Conservation (phyloP, 92 coral and sea anemone species). For the Heteractis magnifica region DNA sequence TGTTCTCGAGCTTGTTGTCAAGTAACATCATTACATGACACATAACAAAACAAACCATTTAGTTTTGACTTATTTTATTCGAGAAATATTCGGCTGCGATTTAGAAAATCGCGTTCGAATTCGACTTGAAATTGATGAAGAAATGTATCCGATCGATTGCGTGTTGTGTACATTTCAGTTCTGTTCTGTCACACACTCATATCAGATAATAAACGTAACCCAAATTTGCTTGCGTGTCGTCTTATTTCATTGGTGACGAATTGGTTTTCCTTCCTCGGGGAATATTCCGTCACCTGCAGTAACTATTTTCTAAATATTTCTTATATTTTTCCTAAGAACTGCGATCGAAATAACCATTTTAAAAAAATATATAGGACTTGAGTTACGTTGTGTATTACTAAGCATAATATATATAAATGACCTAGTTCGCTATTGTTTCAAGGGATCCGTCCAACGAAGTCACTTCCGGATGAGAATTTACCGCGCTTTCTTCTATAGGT, state of each 20-base stretch:
- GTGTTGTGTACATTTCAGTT: not conserved
- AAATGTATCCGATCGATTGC: not conserved
- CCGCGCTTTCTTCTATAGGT: not conserved
- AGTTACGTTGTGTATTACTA: not conserved
- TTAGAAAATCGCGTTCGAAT: not conserved
- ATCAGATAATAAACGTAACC: not conserved
- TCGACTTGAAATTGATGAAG: not conserved
- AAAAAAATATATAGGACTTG: not conserved
- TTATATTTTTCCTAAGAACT: slow-evolving; percentile 2
- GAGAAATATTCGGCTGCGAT: not conserved
- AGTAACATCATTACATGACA: slow-evolving; percentile 38
- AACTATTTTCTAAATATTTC: slow-evolving; percentile 33
- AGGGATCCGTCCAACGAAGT: not conserved
- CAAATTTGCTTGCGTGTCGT: slow-evolving; percentile 30
- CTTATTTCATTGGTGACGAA: slow-evolving; percentile 23
- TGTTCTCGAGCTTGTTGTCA: slow-evolving; percentile 40
- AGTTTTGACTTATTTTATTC: not conserved
- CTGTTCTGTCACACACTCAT: slow-evolving; percentile 18
- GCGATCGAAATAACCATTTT: not conserved
- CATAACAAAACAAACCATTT: slow-evolving; percentile 34
- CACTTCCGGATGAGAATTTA: not conserved
- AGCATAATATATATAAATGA: not conserved
- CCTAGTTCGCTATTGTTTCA: not conserved
- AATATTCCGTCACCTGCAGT: slow-evolving; percentile 42
- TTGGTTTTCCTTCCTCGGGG: not conserved